phyloP scores from a whole-genome alignment of 1,140 invertebrate genomes.

The Listronotus oregonensis region DNA sequence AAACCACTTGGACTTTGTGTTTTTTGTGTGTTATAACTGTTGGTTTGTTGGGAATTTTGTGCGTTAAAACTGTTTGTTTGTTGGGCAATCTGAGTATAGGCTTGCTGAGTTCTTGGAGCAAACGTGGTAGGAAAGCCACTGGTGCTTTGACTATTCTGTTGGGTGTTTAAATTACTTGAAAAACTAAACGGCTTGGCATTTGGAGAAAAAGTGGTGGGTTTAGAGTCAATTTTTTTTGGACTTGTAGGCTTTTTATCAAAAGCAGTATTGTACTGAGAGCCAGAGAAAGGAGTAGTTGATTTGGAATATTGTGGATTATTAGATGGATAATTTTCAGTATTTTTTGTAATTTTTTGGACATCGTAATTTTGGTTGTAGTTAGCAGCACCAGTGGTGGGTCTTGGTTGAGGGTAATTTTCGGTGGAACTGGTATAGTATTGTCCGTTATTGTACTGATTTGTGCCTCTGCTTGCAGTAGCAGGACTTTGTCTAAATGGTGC shows the following conservation, averaged over 20 bases:
- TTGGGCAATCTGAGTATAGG: slow-evolving; percentile 45
- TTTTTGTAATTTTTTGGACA: slow-evolving; percentile 32
- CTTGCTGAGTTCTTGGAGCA: slow-evolving; percentile 48
- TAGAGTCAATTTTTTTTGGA: slow-evolving; percentile 41
- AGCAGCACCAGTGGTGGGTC: slow-evolving; percentile 10
- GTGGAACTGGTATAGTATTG: slow-evolving; percentile 28
- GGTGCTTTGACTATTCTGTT: slow-evolving; percentile 20
- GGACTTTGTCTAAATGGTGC: slow-evolving; percentile 50
- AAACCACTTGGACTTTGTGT: too few relatives aligned
- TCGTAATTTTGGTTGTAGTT: slow-evolving; percentile 31
- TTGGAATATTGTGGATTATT: slow-evolving; percentile 41
- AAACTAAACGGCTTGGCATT: slow-evolving; percentile 46
- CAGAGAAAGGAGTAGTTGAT: slow-evolving; percentile 20
- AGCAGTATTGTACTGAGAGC: slow-evolving; percentile 18
- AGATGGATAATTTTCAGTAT: slow-evolving; percentile 41
- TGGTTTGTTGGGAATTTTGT: slow-evolving; percentile 28
- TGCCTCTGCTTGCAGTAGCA: slow-evolving; percentile 33
- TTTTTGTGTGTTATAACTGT: slow-evolving; percentile 5
- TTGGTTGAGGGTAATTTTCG: slow-evolving; percentile 45
- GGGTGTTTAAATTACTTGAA: slow-evolving; percentile 15
- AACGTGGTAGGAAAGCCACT: slow-evolving; percentile 47
- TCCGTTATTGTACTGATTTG: slow-evolving; percentile 22
- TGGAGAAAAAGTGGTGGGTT: slow-evolving; percentile 49
- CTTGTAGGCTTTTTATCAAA: slow-evolving; percentile 45
- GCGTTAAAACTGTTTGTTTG: slow-evolving; percentile 42